phyloP scores from a whole-genome alignment of 2,888 invertebrate species.

The Noctua pronuba region DNA sequence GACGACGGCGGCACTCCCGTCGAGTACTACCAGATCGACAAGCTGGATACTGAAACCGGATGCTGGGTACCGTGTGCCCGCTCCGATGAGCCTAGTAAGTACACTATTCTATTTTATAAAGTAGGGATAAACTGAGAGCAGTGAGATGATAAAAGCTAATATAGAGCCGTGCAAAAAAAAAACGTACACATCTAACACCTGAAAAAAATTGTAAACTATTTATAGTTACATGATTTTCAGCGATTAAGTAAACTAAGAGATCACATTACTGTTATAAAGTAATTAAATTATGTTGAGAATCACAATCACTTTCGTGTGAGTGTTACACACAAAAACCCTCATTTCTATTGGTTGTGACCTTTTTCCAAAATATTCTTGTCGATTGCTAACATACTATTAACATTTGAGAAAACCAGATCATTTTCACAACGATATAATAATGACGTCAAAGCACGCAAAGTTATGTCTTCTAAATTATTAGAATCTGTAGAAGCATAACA shows the following conservation, averaged over 20 bases:
- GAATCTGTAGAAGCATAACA: neutral
- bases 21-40: slow-evolving; percentile 98
- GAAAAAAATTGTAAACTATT: neutral
- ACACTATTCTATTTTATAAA: too few relatives aligned
- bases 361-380: neutral
- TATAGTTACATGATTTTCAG: neutral
- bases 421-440: neutral
- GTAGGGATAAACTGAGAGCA: neutral
- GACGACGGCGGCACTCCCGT: slow-evolving; percentile 99
- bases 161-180: neutral
- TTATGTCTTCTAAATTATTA: neutral
- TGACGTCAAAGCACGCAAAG: neutral
- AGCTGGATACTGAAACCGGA: slow-evolving; percentile 97
- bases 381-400: neutral
- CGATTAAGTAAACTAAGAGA: neutral
- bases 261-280: neutral
- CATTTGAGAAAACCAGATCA: neutral
- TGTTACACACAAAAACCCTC: neutral
- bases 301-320: neutral
- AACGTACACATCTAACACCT: neutral
- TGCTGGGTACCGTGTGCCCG: slow-evolving; percentile 97
- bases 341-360: neutral
- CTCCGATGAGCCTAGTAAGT: slow-evolving; percentile 94
- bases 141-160: neutral
- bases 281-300: neutral